These are phyloP conservation scores for Diabrotica balteata DNA, from an alignment of 2,888 invertebrate genomes.

Conservation along the genomic window DNA sequence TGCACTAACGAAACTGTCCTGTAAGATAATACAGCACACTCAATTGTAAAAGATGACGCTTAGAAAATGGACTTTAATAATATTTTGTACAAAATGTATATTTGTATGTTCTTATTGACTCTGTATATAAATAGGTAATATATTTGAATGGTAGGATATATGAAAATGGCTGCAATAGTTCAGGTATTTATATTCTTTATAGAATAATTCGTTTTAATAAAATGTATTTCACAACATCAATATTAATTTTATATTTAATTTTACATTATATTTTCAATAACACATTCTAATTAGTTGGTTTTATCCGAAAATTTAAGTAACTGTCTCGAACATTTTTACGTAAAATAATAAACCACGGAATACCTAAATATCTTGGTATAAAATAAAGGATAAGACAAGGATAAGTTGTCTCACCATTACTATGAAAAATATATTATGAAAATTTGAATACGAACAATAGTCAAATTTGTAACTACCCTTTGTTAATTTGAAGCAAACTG, in stretches of 20 bases:
- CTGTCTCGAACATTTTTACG: too few relatives aligned
- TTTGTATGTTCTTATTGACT: constrained; percentile 23
- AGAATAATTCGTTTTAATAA: background rate
- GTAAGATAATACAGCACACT: constrained; percentile 55
- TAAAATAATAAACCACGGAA: too few relatives aligned
- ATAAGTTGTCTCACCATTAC: too few relatives aligned
- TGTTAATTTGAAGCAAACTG: too few relatives aligned
- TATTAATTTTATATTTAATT: background rate
- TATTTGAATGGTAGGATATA: background rate
- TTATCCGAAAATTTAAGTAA: background rate
- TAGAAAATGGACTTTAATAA: constrained; percentile 40
- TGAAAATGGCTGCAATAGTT: background rate
- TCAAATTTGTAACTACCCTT: too few relatives aligned
- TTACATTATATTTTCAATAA: background rate
- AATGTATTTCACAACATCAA: background rate
- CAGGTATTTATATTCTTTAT: background rate
- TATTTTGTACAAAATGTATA: constrained; percentile 37
- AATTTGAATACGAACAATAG: too few relatives aligned
- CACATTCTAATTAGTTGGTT: background rate
- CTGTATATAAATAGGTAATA: constrained; percentile 29
- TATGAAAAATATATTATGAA: too few relatives aligned
- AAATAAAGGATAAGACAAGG: too few relatives aligned
- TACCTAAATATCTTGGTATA: too few relatives aligned
- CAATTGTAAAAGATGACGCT: constrained; percentile 43
- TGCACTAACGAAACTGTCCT: constrained; percentile 86